Evolutionary conservation across 2,888 invertebrate genomes (phyloP), one percentile per base, ranked within the genome.

Genomic region (Chironomus tentans): DNA sequence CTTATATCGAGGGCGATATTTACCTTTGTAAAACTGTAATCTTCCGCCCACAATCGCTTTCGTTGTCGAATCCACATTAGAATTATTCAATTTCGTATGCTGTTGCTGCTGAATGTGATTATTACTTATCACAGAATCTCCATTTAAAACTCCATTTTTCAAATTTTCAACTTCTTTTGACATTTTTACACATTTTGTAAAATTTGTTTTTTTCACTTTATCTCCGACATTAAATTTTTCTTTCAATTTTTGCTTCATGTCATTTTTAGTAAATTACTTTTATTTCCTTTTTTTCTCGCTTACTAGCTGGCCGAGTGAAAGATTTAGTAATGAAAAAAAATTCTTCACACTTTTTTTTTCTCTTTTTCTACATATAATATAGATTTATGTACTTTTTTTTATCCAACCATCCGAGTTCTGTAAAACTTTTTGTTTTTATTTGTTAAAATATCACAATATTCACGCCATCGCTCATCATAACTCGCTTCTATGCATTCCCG

Each of bases 171-270:
- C 88, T 87, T 90, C 87, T 84, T 87, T 87, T 85, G 85, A 86
- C 87, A 87, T 87, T 86, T 86, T 87, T 84, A 86, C 86, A 89
- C 89, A 89, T 89, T 89, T 89, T 89, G 89, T 89, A 88, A 88
- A 87, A 86, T 87, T 88, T 88, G 79, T 12, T 74, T 65, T 74
- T 74, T 68, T 65, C 28, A 46, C 61, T 61, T 76, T 76, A 56
- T 76, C 69, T 24, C 38, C 46, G 56, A 68, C 75, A 68, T 56
- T 75, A 28, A 76, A 69, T 69, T 69, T 76, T 56, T 68, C 68
- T 38, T 76, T 76, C n/a, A 69, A 69, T 69, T 76, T 76, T 68
- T 68, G 50, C 61, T 76, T 76, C 76, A 76, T 76, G 69, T 68
- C 76, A 76, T 76, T 69, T 76, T 76, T 70, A 46, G 46, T 68